These are phyloP conservation scores for Germaria angustata DNA, from an alignment of 2,888 invertebrate genomes.

Conservation along the genomic window DNA sequence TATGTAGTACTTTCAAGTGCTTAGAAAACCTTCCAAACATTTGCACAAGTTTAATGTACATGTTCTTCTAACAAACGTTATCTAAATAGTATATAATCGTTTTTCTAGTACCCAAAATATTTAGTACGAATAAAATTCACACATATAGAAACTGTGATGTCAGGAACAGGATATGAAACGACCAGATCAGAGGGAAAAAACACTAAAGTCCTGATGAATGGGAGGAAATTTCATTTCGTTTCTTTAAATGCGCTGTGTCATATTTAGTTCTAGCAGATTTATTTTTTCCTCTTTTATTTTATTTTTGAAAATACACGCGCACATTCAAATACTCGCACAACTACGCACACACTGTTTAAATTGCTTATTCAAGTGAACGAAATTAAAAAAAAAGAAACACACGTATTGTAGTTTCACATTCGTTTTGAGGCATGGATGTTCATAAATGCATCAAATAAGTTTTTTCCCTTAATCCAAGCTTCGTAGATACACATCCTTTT, in stretches of 20 bases:
- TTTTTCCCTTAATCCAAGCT: constrained; percentile 9
- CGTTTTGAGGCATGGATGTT: constrained; percentile 17
- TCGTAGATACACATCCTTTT: constrained; percentile 29
- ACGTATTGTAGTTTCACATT: constrained; percentile 9
- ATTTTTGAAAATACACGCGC: not conserved
- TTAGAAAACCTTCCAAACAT: not conserved
- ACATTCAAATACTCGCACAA: not conserved
- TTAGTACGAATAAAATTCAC: not conserved
- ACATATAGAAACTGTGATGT: not conserved
- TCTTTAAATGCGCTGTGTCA: not conserved
- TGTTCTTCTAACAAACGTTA: constrained; percentile 38
- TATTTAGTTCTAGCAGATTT: not conserved
- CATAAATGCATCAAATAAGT: constrained; percentile 33
- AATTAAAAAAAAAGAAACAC: not conserved
- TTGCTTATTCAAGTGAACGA: constrained; percentile 31
- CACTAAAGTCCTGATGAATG: constrained; percentile 12
- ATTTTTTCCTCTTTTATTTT: not conserved
- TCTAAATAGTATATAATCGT: constrained; percentile 46
- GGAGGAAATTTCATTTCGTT: not conserved
- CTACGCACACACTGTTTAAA: not conserved
- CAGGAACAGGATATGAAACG: constrained; percentile 6
- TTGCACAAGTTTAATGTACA: constrained; percentile 33
- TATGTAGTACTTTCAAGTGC: not conserved
- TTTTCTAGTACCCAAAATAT: constrained; percentile 29
- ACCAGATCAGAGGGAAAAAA: not conserved